Evolutionary conservation across 2,113 vertebrate species (phyloP).

Genomic region (Pandion haliaetus): DNA sequence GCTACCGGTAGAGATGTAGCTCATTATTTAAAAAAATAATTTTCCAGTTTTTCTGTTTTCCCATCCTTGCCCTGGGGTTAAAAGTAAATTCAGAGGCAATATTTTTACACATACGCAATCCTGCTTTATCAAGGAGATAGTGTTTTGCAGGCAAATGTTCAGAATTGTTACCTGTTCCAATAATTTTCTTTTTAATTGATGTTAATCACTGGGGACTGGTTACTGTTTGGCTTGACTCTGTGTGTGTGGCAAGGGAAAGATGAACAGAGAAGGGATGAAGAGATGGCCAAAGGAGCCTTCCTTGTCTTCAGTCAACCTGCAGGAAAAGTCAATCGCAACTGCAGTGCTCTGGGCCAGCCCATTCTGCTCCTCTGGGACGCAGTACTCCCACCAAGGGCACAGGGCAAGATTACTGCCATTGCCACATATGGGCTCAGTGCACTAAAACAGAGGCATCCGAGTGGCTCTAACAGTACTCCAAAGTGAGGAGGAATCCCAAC

Average conservation of each 20-base stretch:
- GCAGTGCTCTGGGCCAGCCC: background rate
- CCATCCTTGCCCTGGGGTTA: slow-evolving; percentile 68
- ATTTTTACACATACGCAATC: background rate
- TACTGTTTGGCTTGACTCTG: background rate
- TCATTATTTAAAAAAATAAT: slow-evolving; percentile 73
- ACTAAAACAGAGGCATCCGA: background rate
- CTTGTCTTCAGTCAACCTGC: background rate
- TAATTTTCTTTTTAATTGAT: slow-evolving; percentile 3
- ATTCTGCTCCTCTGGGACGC: background rate
- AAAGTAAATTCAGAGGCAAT: background rate
- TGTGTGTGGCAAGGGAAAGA: background rate
- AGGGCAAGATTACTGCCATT: background rate
- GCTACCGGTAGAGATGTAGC: slow-evolving; percentile 59
- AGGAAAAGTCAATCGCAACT: background rate
- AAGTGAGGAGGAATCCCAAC: background rate
- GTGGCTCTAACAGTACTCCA: background rate
- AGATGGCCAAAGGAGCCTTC: background rate
- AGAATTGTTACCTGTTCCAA: background rate
- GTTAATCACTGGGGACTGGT: background rate
- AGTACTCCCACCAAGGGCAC: background rate
- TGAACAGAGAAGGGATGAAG: background rate
- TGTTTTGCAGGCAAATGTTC: background rate
- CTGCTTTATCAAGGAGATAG: background rate
- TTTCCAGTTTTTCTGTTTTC: slow-evolving; percentile 79
- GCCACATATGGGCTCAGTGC: background rate